These are phyloP conservation scores for Calcarius lapponicus DNA, from an alignment of 2,797 vertebrate species.

Conservation along the genomic window DNA sequence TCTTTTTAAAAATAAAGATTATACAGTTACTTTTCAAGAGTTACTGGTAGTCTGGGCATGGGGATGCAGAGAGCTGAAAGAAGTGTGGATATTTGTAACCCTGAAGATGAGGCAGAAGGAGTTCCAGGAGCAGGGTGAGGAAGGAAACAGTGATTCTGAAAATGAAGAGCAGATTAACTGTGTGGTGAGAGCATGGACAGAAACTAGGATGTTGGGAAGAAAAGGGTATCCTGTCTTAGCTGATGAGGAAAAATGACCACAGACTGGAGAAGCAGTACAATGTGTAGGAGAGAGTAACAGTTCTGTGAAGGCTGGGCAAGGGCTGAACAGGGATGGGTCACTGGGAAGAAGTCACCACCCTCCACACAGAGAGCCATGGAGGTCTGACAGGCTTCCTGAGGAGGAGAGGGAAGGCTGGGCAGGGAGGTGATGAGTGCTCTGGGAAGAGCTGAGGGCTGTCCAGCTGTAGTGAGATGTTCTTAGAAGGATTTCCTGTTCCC, in stretches of 20 bases:
- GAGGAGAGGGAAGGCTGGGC: not conserved
- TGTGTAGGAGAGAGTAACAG: not conserved
- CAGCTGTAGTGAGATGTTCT: not conserved
- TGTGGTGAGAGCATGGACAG: not conserved
- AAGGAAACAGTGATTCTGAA: not conserved
- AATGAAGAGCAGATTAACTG: not conserved
- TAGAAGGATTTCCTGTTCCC: not conserved
- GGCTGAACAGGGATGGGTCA: not conserved
- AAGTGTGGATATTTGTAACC: not conserved
- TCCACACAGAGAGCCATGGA: not conserved
- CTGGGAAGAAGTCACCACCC: not conserved
- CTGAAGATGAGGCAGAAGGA: not conserved
- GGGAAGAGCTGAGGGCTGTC: not conserved
- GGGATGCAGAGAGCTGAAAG: not conserved
- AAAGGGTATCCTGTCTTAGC: not conserved
- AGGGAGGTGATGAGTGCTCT: not conserved
- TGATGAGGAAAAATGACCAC: not conserved
- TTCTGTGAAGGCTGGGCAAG: not conserved
- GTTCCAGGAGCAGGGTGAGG: not conserved
- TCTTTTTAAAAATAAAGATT: not conserved
- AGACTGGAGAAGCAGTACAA: not conserved
- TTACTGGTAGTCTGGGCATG: not conserved
- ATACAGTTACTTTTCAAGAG: not conserved
- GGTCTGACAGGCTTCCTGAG: not conserved
- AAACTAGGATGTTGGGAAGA: not conserved